Percentiles rank a stretch among this genome's conserved stretches.
phyloP scores from a whole-genome alignment of 2,113 vertebrate species.

The Butorides virescens region DNA sequence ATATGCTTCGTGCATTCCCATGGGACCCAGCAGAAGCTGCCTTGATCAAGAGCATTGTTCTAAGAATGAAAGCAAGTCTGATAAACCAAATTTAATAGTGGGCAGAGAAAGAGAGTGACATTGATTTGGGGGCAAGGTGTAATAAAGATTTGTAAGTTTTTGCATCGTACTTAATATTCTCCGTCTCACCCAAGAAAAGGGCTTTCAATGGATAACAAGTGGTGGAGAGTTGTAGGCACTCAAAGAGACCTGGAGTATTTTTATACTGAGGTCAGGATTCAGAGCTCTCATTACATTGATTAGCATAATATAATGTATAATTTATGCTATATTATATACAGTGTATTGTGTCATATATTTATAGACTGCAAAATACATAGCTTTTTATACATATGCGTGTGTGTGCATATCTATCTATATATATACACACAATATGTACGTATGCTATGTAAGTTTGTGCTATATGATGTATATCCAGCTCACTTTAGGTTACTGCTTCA shows the following conservation, averaged over 20 bases:
- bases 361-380: not conserved
- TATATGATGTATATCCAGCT: not conserved
- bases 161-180: not conserved
- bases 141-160: not conserved
- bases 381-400: not conserved
- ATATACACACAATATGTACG: not conserved
- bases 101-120: not conserved
- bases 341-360: not conserved
- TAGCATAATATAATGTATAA: not conserved
- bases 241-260: not conserved
- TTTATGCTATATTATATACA: not conserved
- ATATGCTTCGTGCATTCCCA: not conserved
- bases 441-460: not conserved
- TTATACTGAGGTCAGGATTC: not conserved
- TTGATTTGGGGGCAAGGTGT: not conserved
- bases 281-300: not conserved
- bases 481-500: not conserved
- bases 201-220: not conserved
- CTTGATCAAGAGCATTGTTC: not conserved
- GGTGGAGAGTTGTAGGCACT: not conserved
- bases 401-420: not conserved
- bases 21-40: not conserved
- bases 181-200: fast-evolving
- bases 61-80: not conserved
- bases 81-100: not conserved